A percentile compares a stretch with the other conserved stretches of the same genome.
These are phyloP conservation scores for Conopomorpha cramerella DNA, from an alignment of 1,140 invertebrate genomes.

Conservation along the genomic window DNA sequence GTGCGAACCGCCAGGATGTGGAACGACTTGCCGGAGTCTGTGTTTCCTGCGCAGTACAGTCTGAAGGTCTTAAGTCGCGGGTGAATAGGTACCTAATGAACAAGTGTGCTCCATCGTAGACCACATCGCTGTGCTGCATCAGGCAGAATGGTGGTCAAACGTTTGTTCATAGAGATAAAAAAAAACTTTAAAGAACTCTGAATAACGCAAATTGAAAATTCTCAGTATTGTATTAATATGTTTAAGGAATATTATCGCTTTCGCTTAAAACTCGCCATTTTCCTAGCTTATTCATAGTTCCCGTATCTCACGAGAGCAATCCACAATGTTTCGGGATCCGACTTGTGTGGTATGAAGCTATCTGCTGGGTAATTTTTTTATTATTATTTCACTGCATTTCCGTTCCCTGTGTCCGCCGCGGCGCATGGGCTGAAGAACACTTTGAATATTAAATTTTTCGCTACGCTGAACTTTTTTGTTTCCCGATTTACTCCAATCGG, in stretches of 20 bases:
- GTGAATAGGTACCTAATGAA: too few species aligned
- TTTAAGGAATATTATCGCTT: not conserved
- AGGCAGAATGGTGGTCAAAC: too few species aligned
- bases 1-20: too few species aligned
- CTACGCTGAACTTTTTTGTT: too few species aligned
- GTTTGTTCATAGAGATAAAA: not conserved
- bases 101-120: too few species aligned
- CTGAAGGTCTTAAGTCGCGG: too few species aligned
- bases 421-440: too few species aligned
- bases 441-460: too few species aligned
- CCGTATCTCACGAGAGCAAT: slow-evolving; percentile 39
- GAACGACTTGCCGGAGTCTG: too few species aligned
- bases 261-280: not conserved
- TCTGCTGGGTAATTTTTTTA: slow-evolving; percentile 30
- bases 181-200: not conserved
- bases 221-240: not conserved
- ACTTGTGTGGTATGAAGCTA: slow-evolving; percentile 35
- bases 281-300: slow-evolving; percentile 12
- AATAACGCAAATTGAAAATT: not conserved
- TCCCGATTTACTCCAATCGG: too few species aligned
- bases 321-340: slow-evolving; percentile 33
- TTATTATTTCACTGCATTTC: slow-evolving; percentile 35
- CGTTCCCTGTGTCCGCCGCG: slow-evolving; percentile 19
- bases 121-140: too few species aligned
- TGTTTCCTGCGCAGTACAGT: too few species aligned